A percentile compares a stretch with the other conserved stretches of the same genome.
Evolutionary conservation across 2,113 vertebrate species (phyloP).

Genomic region (Pan paniscus): DNA sequence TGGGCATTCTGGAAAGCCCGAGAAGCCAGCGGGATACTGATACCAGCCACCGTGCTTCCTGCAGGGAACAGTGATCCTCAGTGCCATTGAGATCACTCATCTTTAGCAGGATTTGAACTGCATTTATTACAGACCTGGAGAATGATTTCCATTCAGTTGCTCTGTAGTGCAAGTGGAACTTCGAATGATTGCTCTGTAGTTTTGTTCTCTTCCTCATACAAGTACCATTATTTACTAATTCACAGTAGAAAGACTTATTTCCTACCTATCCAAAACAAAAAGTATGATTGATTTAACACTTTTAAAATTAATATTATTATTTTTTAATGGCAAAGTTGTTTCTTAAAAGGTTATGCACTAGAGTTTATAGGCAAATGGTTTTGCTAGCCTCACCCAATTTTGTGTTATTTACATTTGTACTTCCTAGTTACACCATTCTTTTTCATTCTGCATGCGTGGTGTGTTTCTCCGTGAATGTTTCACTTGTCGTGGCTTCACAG

Average conservation of each 20-base stretch:
- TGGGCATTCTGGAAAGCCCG: rapidly evolving
- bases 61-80: rapidly evolving
- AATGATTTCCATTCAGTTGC: neutral
- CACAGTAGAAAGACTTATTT: neutral
- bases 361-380: neutral
- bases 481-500: neutral
- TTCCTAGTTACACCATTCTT: neutral
- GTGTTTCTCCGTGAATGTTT: neutral
- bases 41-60: neutral
- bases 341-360: neutral
- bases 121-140: neutral
- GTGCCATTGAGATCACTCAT: rapidly evolving
- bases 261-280: neutral
- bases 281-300: neutral
- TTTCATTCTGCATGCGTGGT: neutral
- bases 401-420: neutral
- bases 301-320: neutral
- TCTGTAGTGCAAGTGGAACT: rapidly evolving
- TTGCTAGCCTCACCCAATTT: neutral
- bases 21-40: rapidly evolving
- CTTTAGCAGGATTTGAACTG: no score
- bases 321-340: neutral
- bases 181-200: neutral
- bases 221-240: no score
- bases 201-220: neutral